These are phyloP conservation scores for Sebastes oblongus DNA, from an alignment of 2,797 vertebrate species.

Conservation along the genomic window DNA sequence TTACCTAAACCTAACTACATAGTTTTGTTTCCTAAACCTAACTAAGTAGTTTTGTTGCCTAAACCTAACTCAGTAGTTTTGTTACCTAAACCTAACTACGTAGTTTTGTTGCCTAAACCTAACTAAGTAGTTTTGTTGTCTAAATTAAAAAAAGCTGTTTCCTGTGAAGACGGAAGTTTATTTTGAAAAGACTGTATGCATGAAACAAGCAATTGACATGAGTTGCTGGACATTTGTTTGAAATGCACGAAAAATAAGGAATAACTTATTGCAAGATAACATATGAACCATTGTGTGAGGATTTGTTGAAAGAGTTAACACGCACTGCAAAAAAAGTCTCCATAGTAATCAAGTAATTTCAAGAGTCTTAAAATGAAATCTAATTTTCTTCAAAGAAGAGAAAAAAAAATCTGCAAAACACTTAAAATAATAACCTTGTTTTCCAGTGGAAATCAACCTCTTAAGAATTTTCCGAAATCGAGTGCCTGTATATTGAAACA, in stretches of 20 bases:
- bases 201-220: too few species aligned
- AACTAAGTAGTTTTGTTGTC: too few species aligned
- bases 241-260: fast-evolving
- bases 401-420: background rate
- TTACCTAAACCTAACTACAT: fast-evolving
- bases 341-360: background rate
- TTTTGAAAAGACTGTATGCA: too few species aligned
- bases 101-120: too few species aligned
- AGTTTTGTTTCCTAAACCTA: too few species aligned
- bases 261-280: too few species aligned
- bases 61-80: too few species aligned
- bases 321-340: background rate
- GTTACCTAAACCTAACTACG: fast-evolving
- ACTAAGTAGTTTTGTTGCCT: fast-evolving
- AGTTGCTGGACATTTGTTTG: too few species aligned
- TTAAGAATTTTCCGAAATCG: background rate
- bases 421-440: background rate
- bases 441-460: background rate
- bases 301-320: background rate
- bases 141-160: too few species aligned
- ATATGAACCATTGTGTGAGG: too few species aligned
- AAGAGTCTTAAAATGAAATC: background rate
- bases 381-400: background rate
- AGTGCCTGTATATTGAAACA: background rate
- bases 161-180: too few species aligned